Evolutionary conservation across 35 echinoderm and acorn worm species (phyloP).

Genomic region (Lytechinus variegatus): DNA sequence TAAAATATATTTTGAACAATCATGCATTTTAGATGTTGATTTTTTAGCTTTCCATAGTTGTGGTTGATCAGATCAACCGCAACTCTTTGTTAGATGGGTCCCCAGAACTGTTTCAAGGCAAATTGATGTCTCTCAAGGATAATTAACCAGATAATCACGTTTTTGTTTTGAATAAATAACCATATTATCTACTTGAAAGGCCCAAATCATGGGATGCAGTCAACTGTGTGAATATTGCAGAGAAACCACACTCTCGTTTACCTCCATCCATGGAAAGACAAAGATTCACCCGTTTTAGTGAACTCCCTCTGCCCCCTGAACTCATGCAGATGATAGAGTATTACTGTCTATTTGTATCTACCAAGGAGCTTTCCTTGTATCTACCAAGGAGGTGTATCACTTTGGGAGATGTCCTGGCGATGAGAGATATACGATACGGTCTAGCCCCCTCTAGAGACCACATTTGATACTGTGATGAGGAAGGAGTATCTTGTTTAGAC

Average conservation of each 20-base stretch:
- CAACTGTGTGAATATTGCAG: not conserved
- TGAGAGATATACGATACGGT: not conserved
- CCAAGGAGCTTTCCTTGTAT: not conserved
- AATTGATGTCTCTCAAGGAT: too few species aligned
- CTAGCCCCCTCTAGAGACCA: slow-evolving; percentile 15
- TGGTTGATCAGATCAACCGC: too few species aligned
- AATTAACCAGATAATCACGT: too few species aligned
- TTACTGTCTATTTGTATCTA: not conserved
- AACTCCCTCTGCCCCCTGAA: not conserved
- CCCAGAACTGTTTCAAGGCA: too few species aligned
- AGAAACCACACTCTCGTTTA: not conserved
- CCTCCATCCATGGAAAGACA: not conserved
- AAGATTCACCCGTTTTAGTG: not conserved
- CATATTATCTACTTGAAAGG: too few species aligned
- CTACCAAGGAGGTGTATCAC: not conserved
- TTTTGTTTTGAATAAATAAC: too few species aligned
- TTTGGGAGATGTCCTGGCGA: not conserved
- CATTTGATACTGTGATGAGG: not conserved
- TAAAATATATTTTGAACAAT: too few species aligned
- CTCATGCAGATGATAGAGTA: not conserved
- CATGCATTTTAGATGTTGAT: too few species aligned
- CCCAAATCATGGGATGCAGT: not conserved
- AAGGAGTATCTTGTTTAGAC: not conserved
- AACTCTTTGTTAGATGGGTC: too few species aligned
- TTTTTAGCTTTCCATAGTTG: too few species aligned